A percentile compares a stretch with the other conserved stretches of the same genome.
Evolutionary conservation across 2,888 invertebrate species (phyloP).

Genomic region (Latrodectus hesperus): DNA sequence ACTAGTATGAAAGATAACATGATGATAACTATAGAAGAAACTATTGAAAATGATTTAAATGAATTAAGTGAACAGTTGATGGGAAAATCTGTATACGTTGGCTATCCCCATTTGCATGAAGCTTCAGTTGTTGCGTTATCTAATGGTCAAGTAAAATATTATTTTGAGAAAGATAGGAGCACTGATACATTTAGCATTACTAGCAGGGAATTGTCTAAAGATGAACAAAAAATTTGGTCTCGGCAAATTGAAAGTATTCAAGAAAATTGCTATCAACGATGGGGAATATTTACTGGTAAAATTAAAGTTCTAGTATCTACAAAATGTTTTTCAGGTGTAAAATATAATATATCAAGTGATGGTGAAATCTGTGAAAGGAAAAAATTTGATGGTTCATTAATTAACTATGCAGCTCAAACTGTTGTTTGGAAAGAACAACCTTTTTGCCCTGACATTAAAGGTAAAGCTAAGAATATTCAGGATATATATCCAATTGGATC

Average conservation of each 20-base stretch:
- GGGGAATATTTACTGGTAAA: conserved; percentile 86
- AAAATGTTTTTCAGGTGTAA: conserved; percentile 81
- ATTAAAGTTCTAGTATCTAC: conserved; percentile 81
- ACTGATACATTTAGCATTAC: background rate
- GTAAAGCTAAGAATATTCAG: conserved; percentile 12
- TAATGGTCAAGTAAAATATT: conserved; percentile 75
- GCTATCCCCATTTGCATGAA: conserved; percentile 95
- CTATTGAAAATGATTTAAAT: conserved; percentile 72
- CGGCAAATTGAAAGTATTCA: conserved; percentile 39
- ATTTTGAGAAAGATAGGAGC: conserved; percentile 15
- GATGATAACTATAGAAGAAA: conserved; percentile 76
- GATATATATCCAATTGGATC: conserved; percentile 76
- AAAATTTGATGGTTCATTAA: conserved; percentile 81
- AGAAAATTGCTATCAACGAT: conserved; percentile 77
- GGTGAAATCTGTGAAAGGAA: conserved; percentile 82
- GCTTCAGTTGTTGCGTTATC: conserved; percentile 82
- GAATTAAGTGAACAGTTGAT: conserved; percentile 81
- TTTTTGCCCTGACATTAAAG: conserved; percentile 26
- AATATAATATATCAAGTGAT: conserved; percentile 77
- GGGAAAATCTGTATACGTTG: conserved; percentile 85
- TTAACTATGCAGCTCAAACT: conserved; percentile 83
- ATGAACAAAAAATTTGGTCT: conserved; percentile 27
- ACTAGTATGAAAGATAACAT: conserved; percentile 87
- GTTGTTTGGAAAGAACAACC: conserved; percentile 78
- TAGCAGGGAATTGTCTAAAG: conserved; percentile 24